These are phyloP conservation scores for Lepilemur ruficaudatus DNA, from an alignment of 2,797 vertebrate genomes.

Conservation along the genomic window DNA sequence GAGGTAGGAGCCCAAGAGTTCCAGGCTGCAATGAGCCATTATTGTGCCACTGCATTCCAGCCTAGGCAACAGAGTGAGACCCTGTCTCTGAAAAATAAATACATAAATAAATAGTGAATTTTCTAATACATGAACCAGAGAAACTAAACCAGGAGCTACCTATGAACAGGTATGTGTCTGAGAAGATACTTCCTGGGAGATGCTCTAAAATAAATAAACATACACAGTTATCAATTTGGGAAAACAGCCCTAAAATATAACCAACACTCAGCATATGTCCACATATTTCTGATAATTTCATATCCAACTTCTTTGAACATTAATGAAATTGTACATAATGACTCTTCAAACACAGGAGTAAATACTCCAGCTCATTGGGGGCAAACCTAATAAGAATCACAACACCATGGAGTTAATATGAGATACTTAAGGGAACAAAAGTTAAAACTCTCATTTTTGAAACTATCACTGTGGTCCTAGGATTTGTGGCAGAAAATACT, in stretches of 20 bases:
- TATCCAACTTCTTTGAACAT: background rate
- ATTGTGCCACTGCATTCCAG: background rate
- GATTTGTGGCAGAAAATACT: background rate
- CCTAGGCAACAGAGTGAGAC: background rate
- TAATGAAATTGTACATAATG: background rate
- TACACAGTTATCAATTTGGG: background rate
- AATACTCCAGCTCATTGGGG: background rate
- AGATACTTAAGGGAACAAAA: background rate
- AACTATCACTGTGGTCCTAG: background rate
- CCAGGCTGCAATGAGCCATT: background rate
- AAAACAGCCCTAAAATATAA: background rate
- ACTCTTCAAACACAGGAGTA: background rate
- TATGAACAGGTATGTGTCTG: background rate
- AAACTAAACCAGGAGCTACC: background rate
- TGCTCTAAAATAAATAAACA: background rate
- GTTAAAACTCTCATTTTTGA: background rate
- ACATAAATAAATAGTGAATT: background rate
- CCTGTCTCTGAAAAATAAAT: background rate
- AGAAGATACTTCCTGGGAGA: background rate
- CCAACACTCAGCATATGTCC: background rate
- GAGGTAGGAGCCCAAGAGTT: background rate
- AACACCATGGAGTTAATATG: background rate
- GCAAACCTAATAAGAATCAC: background rate
- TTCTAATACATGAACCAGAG: background rate
- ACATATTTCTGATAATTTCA: background rate